Evolutionary conservation across 1,140 invertebrate species (phyloP).

Genomic region (Drosophila littoralis): DNA sequence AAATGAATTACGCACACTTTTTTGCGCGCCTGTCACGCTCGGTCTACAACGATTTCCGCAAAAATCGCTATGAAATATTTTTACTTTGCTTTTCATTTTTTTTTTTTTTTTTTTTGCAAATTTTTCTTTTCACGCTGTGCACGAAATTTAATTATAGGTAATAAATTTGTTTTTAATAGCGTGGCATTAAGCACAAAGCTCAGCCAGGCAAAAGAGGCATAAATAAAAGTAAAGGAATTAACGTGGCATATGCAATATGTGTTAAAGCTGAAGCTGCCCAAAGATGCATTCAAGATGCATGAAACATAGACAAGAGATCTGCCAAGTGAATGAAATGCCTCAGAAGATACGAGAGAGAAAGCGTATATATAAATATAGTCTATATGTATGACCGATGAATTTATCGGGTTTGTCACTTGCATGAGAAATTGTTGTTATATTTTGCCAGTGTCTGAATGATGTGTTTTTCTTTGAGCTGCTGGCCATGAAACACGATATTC

Average conservation of each 20-base stretch:
- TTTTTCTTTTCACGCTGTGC: conserved; percentile 8
- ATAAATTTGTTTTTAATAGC: conserved; percentile 80
- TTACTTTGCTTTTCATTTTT: not conserved
- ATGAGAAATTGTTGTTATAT: conserved; percentile 10
- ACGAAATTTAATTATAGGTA: conserved; percentile 73
- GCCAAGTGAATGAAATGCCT: conserved; percentile 3
- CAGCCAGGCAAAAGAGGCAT: conserved; percentile 6
- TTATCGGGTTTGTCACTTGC: not conserved
- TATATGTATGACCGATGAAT: not conserved
- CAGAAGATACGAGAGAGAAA: not conserved
- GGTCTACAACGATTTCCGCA: conserved; percentile 73
- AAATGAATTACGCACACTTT: conserved; percentile 51
- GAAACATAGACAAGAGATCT: conserved; percentile 1
- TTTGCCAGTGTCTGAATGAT: conserved; percentile 12
- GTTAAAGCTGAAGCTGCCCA: conserved; percentile 5
- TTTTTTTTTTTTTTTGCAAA: not conserved
- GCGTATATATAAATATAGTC: not conserved
- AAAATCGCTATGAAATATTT: conserved; percentile 33
- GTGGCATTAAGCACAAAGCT: conserved; percentile 54
- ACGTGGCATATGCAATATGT: conserved; percentile 12
- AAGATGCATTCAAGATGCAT: conserved; percentile 8
- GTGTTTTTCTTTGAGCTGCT: conserved; percentile 16
- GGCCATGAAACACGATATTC: conserved; percentile 43
- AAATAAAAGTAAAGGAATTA: conserved; percentile 22
- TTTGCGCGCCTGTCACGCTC: conserved; percentile 44